phyloP scores from a whole-genome alignment of 2,113 vertebrate genomes.

The Geococcyx californianus region DNA sequence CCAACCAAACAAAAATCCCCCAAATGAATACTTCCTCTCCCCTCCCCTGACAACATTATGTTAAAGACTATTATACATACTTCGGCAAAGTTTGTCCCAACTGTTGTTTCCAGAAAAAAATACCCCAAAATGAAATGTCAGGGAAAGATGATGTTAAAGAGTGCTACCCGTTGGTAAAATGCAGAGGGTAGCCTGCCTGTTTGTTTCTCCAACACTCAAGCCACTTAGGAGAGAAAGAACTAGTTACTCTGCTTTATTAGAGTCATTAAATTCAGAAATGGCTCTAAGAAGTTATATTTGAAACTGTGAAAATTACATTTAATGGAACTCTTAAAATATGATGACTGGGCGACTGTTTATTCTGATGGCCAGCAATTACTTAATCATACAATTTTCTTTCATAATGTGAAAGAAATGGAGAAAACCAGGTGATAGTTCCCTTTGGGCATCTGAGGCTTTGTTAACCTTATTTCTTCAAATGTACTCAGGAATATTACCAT shows the following conservation, averaged over 20 bases:
- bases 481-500: constrained; percentile 5
- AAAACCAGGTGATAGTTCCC: constrained; percentile 36
- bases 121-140: background rate
- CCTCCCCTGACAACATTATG: accelerated
- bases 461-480: constrained; percentile 43
- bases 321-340: constrained; percentile 19
- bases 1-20: background rate
- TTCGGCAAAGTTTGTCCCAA: background rate
- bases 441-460: constrained; percentile 1
- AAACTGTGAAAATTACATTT: constrained; percentile 32
- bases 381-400: constrained; percentile 53
- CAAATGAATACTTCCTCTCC: background rate
- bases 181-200: background rate
- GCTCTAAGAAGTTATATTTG: constrained; percentile 4
- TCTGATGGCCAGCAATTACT: constrained; percentile 46
- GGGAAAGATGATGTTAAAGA: background rate
- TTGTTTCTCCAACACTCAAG: background rate
- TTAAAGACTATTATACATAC: background rate
- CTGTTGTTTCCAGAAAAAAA: background rate
- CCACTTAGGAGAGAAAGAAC: background rate
- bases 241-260: background rate
- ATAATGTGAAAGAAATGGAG: background rate
- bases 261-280: background rate
- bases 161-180: background rate
- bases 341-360: background rate